Base-by-base conservation (phyloP, 2,113 vertebrate species). In the Apteryx mantelli region DNA sequence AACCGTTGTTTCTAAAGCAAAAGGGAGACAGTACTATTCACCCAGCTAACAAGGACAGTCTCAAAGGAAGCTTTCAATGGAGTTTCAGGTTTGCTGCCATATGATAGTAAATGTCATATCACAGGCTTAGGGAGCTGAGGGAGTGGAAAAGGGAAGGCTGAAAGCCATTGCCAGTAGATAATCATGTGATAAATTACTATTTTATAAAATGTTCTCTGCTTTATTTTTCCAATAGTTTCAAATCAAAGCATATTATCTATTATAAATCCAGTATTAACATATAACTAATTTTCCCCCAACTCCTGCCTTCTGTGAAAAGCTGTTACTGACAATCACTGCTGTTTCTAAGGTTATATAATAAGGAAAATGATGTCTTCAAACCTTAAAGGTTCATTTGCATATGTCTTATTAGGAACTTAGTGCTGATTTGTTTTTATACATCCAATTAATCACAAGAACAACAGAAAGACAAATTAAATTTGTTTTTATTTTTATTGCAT, bases 401-500 rank as follows among this genome's bases (percentile, higher is more conserved):
- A 65, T 70, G 17, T 34, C 52, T 93, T 82, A 32, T 79, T 93
- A 71, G 34, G 64, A 94, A 58, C 28, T 82, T 50, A 64, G 75
- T 73, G 26, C 50, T 68, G 46, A 48, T 86, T 85, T 96, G 38
- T 86, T 97, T 61, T 95, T 89, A 82, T 44, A 30, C 50, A 21
- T 64, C 46, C 55, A 83, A 65, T 95, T 92, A 92, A 89, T 94
- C 88, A 63, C 36, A 60, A 82, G 84, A 96, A 86, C 65, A 92
- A 32, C 30, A 81, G 77, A 90, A 55, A 61, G 66, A 70, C 34
- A 88, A 93, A 94, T 95, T 90, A 74, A 91, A 95, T 80, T 69
- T 85, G n/a, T 24, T 90, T 94, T 90, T 79, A 40, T 90, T 93
- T 89, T 97, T 95, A 94, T 95, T 96, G 56, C 78, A 79, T 63